Evolutionary conservation across 2,888 invertebrate species (phyloP).

Genomic region (Busseola fusca): DNA sequence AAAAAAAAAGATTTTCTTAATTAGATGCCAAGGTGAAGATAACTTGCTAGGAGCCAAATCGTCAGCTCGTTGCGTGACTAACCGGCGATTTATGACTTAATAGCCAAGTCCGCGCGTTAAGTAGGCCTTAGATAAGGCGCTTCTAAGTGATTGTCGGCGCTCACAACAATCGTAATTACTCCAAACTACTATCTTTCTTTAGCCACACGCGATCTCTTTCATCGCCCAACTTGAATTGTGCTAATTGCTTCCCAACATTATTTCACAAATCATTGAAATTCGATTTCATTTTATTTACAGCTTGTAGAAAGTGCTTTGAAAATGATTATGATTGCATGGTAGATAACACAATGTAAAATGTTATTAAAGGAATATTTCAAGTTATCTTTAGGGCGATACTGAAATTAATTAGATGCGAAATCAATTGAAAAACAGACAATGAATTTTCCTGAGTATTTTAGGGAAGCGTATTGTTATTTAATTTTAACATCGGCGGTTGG

Average conservation of each 20-base stretch:
- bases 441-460: constrained; percentile 27
- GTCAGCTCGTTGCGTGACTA: constrained; percentile 86
- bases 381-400: constrained; percentile 4
- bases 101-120: constrained; percentile 86
- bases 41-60: constrained; percentile 83
- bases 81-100: constrained; percentile 87
- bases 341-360: not conserved
- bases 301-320: constrained; percentile 11
- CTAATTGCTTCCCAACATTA: constrained; percentile 80
- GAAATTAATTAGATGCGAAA: constrained; percentile 22
- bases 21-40: constrained; percentile 84
- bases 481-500: constrained; percentile 36
- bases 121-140: constrained; percentile 88
- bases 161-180: constrained; percentile 89
- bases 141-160: constrained; percentile 89
- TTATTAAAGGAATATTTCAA: not conserved
- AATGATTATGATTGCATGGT: constrained; percentile 23
- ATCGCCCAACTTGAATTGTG: constrained; percentile 80
- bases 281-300: constrained; percentile 36
- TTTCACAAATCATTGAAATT: constrained; percentile 68
- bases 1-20: constrained; percentile 78
- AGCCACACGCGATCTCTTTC: constrained; percentile 86
- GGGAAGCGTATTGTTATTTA: constrained; percentile 29
- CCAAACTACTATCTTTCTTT: constrained; percentile 86
- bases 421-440: constrained; percentile 28